A percentile compares a stretch with the other conserved stretches of the same genome.
These are phyloP conservation scores for Otocyon megalotis DNA, from an alignment of 2,113 vertebrate genomes.

Conservation along the genomic window DNA sequence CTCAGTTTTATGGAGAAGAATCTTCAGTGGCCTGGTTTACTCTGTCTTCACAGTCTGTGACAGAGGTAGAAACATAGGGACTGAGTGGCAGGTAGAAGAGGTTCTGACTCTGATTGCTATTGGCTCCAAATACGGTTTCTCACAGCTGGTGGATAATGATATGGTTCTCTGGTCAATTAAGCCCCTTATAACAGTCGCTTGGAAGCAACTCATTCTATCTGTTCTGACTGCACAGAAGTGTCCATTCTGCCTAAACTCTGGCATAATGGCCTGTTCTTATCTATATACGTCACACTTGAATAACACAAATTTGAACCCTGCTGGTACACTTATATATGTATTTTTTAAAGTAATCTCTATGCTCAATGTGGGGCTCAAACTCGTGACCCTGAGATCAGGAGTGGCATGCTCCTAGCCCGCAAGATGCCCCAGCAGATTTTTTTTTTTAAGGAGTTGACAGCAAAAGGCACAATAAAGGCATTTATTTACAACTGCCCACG, in stretches of 20 bases:
- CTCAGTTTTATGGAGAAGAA: neutral
- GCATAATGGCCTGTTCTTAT: neutral
- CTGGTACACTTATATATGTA: neutral
- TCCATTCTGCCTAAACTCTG: neutral
- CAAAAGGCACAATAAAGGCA: neutral
- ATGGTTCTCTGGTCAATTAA: constrained; percentile 23
- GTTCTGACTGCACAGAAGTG: neutral
- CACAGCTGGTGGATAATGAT: neutral
- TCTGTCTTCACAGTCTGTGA: neutral
- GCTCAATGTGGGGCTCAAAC: neutral
- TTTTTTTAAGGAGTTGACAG: neutral
- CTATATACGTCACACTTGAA: neutral
- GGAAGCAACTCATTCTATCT: neutral
- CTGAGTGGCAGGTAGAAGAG: neutral
- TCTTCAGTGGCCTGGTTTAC: neutral
- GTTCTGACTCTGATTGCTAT: neutral
- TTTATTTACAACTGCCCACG: neutral
- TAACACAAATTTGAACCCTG: neutral
- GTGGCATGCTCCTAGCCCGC: neutral
- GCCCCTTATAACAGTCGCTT: neutral
- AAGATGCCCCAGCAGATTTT: neutral
- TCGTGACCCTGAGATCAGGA: neutral
- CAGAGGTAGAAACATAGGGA: neutral
- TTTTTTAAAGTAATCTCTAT: neutral
- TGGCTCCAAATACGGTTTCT: neutral